phyloP scores from a whole-genome alignment of 2,888 invertebrate genomes.

The Amphiduros pacificus region DNA sequence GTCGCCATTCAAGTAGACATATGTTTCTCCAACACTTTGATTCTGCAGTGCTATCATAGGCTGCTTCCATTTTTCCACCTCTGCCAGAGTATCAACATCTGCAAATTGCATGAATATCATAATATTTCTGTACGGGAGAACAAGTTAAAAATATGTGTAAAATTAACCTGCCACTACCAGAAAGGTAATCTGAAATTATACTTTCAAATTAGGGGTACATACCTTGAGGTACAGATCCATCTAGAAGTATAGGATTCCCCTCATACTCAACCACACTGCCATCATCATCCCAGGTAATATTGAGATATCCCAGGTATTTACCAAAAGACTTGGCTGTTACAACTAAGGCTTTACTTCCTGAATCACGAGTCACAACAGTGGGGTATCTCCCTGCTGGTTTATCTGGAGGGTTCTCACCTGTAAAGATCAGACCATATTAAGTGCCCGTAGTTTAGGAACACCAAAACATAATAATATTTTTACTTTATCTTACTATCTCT shows the following conservation, averaged over 20 bases:
- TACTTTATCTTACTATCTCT: no score
- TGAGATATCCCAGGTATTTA: neutral
- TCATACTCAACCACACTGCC: neutral
- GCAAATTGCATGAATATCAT: neutral
- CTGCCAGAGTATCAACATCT: neutral
- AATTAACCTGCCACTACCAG: no score
- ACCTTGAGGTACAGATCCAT: neutral
- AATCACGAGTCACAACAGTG: neutral
- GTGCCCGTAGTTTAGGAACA: no score
- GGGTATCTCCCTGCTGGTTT: neutral
- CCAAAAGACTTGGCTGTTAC: neutral
- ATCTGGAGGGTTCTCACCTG: neutral
- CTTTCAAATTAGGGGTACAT: no score
- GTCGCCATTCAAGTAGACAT: neutral
- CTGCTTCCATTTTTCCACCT: neutral
- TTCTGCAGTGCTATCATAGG: neutral
- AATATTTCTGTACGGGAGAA: neutral
- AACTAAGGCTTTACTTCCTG: neutral
- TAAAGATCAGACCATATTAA: neutral
- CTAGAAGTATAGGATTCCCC: neutral
- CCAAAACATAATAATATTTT: no score
- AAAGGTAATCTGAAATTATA: no score
- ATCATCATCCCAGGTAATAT: neutral
- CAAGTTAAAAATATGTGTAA: neutral
- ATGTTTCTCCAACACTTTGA: neutral